These are phyloP conservation scores for Andrena dorsata DNA, from an alignment of 2,888 invertebrate genomes.

Conservation along the genomic window DNA sequence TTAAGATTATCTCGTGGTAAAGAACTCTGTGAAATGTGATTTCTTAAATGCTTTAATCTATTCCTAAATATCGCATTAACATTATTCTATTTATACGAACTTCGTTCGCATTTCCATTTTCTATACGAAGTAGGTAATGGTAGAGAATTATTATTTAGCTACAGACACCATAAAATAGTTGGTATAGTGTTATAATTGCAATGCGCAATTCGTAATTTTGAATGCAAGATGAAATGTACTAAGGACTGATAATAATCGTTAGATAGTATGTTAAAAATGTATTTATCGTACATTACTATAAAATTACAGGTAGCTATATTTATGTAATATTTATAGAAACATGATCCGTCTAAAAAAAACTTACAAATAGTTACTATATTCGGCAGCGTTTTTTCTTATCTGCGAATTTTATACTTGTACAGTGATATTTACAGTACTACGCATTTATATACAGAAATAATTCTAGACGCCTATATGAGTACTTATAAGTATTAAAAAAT, in stretches of 20 bases:
- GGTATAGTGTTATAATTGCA: constrained; percentile 26
- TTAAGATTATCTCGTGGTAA: constrained; percentile 48
- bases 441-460: constrained; percentile 59
- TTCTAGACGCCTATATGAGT: constrained; percentile 61
- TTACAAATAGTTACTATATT: constrained; percentile 65
- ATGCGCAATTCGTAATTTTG: constrained; percentile 12
- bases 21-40: constrained; percentile 37
- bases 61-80: constrained; percentile 3
- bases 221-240: constrained; percentile 27
- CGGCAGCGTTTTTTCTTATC: constrained; percentile 66
- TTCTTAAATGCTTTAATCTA: constrained; percentile 48
- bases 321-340: constrained; percentile 64
- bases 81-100: constrained; percentile 30
- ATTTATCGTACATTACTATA: constrained; percentile 60
- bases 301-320: constrained; percentile 58
- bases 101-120: constrained; percentile 9
- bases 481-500: constrained; percentile 62
- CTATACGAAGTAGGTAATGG: constrained; percentile 30
- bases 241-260: constrained; percentile 52
- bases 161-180: constrained; percentile 9
- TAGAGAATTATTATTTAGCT: constrained; percentile 14
- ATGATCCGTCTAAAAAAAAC: constrained; percentile 60
- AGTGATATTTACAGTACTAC: constrained; percentile 68
- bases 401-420: constrained; percentile 59
- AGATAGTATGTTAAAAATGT: constrained; percentile 49